phyloP scores from a whole-genome alignment of 2,113 vertebrate species.

The Tyrannus savana region DNA sequence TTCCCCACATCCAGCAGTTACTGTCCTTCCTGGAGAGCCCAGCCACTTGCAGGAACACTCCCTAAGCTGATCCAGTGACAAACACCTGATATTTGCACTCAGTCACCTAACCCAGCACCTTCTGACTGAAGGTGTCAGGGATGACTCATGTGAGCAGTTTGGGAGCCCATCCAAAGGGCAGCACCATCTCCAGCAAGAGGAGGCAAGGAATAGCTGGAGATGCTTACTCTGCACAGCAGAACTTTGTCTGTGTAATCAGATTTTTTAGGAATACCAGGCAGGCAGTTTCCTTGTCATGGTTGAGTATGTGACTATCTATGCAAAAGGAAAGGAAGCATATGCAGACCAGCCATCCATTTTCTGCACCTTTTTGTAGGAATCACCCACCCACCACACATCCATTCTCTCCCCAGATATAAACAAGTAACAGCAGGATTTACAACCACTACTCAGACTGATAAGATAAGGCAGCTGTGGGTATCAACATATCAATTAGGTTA shows the following conservation, averaged over 20 bases:
- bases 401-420: not conserved
- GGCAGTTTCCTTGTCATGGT: not conserved
- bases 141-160: rapidly evolving
- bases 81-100: not conserved
- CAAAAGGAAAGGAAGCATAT: not conserved
- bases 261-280: not conserved
- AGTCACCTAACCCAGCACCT: not conserved
- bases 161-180: not conserved
- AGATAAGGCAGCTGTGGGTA: not conserved
- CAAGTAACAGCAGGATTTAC: not conserved
- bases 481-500: not conserved
- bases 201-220: not conserved
- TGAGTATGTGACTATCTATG: not conserved
- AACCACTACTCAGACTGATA: not conserved
- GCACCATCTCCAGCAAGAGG: not conserved
- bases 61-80: not conserved
- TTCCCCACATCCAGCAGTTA: not conserved
- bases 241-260: not conserved
- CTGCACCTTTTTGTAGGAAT: not conserved
- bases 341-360: not conserved
- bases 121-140: not conserved
- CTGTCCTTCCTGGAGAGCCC: not conserved
- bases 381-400: not conserved
- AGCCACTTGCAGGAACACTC: not conserved
- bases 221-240: not conserved